phyloP scores from a whole-genome alignment of 2,113 vertebrate species.

The Notechis scutatus region DNA sequence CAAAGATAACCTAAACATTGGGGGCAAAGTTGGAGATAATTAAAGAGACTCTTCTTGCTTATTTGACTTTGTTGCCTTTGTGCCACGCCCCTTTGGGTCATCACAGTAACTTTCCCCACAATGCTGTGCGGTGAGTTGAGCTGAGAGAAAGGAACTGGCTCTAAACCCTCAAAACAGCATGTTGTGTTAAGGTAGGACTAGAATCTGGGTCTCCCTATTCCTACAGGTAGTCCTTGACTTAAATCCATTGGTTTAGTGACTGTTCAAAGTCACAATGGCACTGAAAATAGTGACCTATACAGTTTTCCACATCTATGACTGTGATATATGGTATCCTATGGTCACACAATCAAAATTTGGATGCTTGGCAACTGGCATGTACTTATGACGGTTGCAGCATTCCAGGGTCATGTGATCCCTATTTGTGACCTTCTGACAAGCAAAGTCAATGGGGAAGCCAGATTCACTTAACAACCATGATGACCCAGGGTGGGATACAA shows the following conservation, averaged over 20 bases:
- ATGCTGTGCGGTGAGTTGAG: not conserved
- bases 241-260: not conserved
- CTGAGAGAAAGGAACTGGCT: not conserved
- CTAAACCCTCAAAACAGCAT: not conserved
- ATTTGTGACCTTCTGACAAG: not conserved
- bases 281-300: not conserved
- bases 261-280: not conserved
- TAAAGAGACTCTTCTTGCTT: too few relatives aligned
- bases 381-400: not conserved
- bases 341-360: not conserved
- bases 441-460: not conserved
- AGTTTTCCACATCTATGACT: not conserved
- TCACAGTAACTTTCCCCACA: not conserved
- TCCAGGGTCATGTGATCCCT: not conserved
- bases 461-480: not conserved
- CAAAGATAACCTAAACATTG: too few relatives aligned
- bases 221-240: not conserved
- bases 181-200: not conserved
- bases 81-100: too few relatives aligned
- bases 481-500: too few relatives aligned
- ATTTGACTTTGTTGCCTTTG: too few relatives aligned
- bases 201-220: not conserved
- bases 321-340: not conserved
- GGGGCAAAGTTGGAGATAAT: too few relatives aligned
- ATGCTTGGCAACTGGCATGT: not conserved